These are phyloP conservation scores for Lysandra coridon DNA, from an alignment of 2,888 invertebrate genomes.

Conservation along the genomic window DNA sequence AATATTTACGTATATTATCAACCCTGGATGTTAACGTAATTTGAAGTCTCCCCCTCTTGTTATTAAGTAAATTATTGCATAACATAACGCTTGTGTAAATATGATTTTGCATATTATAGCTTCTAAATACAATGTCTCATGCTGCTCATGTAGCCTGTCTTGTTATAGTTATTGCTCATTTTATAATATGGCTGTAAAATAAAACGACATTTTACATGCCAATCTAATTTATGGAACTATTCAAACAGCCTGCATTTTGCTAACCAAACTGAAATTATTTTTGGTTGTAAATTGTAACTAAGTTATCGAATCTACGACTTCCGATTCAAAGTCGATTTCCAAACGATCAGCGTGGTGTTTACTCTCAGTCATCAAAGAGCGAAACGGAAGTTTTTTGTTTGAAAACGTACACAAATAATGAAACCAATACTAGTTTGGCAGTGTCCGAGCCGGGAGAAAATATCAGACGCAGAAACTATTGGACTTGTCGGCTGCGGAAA, in stretches of 20 bases:
- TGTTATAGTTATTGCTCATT: not conserved
- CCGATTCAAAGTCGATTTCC: too few species aligned
- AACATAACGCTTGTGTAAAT: not conserved
- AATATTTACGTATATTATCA: slow-evolving; percentile 15
- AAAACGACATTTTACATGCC: not conserved
- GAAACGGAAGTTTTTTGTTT: not conserved
- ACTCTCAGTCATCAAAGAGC: not conserved
- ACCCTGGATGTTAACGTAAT: not conserved
- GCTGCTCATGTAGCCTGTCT: not conserved
- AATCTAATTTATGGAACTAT: too few species aligned
- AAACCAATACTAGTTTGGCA: not conserved
- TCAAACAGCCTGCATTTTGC: too few species aligned
- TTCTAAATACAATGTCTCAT: not conserved
- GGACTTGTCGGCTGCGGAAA: not conserved
- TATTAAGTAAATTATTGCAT: slow-evolving; percentile 27
- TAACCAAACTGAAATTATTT: too few species aligned
- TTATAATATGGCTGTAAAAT: not conserved
- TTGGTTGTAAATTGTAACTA: too few species aligned
- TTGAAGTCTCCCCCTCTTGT: not conserved
- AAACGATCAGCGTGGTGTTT: not conserved
- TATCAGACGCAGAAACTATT: slow-evolving; percentile 12
- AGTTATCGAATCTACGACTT: too few species aligned
- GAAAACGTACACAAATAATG: slow-evolving; percentile 3
- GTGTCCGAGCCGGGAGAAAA: not conserved
- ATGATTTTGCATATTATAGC: slow-evolving; percentile 13